Conservation (phyloP, 2,888 invertebrate species). For the Ommatoiulus sabulosus region DNA sequence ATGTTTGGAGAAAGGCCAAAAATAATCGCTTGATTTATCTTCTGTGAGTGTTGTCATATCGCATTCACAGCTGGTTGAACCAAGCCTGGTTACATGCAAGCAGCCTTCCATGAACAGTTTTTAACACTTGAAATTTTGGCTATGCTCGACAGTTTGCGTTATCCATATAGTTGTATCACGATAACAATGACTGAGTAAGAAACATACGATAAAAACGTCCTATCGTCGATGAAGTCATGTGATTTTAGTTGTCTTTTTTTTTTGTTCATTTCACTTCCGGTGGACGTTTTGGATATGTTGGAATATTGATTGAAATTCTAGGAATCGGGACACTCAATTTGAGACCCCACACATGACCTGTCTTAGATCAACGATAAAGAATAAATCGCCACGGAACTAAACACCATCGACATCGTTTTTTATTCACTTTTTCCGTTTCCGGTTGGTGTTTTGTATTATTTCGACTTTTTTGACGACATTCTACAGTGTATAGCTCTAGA, state of each 20-base stretch:
- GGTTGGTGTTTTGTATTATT: not conserved
- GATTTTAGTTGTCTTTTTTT: no score
- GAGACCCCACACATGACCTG: not conserved
- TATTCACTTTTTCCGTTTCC: not conserved
- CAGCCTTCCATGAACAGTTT: no score
- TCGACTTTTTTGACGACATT: not conserved
- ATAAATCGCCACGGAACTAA: not conserved
- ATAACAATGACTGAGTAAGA: no score
- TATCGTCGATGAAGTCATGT: no score
- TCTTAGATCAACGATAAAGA: not conserved
- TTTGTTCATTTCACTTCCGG: no score
- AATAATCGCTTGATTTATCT: constrained; percentile 12
- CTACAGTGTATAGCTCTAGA: not conserved
- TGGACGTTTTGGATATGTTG: not conserved
- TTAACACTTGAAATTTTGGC: no score
- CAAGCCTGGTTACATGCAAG: not conserved
- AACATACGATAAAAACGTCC: no score
- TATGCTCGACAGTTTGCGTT: no score
- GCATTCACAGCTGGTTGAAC: not conserved
- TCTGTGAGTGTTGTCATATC: not conserved
- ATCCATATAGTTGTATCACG: no score
- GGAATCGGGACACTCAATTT: not conserved
- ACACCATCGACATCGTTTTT: not conserved
- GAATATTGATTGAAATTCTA: not conserved
- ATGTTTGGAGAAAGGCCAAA: not conserved